These are phyloP conservation scores for Choristoneura fumiferana DNA, from an alignment of 1,140 invertebrate genomes.

Conservation along the genomic window DNA sequence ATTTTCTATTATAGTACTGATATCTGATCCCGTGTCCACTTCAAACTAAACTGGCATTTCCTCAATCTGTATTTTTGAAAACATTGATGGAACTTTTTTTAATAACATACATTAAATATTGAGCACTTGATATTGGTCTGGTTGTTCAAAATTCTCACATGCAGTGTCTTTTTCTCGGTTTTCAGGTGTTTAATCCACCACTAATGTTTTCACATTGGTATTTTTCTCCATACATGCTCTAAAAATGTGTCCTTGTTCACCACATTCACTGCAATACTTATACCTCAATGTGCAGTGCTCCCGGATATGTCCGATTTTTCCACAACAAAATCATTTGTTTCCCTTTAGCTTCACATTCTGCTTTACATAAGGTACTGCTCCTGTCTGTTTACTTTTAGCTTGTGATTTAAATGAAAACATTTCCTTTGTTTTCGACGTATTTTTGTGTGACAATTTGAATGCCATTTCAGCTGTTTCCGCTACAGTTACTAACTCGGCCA, in stretches of 20 bases:
- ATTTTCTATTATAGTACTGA: background rate
- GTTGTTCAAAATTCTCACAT: background rate
- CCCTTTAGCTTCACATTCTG: background rate
- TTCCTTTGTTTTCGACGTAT: background rate
- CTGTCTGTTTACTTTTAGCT: background rate
- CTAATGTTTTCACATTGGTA: background rate
- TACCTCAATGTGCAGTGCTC: conserved; percentile 8
- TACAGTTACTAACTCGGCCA: background rate
- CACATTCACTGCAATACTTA: conserved; percentile 26
- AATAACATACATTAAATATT: background rate
- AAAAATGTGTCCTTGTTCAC: conserved; percentile 26
- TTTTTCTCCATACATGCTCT: conserved; percentile 19
- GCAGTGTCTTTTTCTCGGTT: background rate
- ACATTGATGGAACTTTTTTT: background rate
- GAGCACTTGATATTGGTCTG: background rate
- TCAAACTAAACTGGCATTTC: background rate
- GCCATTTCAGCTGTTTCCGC: background rate
- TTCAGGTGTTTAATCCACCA: background rate
- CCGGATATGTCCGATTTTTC: conserved; percentile 11
- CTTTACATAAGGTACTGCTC: background rate
- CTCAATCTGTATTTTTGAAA: background rate
- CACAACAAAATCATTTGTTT: conserved; percentile 12
- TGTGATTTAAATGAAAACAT: background rate
- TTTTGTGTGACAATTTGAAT: background rate
- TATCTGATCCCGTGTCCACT: conserved; percentile 8